These are phyloP conservation scores for Cephus rjabovi DNA, from an alignment of 2,888 invertebrate genomes.

Conservation along the genomic window DNA sequence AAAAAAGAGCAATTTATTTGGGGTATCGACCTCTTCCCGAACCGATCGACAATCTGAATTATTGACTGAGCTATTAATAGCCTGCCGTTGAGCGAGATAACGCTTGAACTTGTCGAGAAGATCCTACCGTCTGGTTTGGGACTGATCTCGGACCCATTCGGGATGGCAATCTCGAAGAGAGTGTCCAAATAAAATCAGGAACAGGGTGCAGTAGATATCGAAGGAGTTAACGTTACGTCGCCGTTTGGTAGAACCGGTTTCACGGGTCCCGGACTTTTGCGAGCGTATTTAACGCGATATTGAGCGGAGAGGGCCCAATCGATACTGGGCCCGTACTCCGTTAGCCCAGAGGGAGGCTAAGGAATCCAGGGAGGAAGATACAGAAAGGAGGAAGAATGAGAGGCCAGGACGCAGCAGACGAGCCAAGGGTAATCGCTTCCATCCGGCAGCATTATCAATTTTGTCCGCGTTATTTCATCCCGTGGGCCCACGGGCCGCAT, in stretches of 20 bases:
- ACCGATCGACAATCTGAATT: neutral
- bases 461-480: conserved; percentile 51
- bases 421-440: conserved; percentile 48
- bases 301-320: neutral
- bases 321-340: neutral
- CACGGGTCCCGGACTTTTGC: conserved; percentile 35
- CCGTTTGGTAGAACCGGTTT: conserved; percentile 50
- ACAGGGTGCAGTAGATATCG: neutral
- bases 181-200: neutral
- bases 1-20: neutral
- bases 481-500: conserved; percentile 27
- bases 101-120: neutral
- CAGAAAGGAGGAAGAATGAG: neutral
- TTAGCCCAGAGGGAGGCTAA: neutral
- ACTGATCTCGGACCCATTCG: neutral
- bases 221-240: conserved; percentile 36
- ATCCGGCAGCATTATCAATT: conserved; percentile 58
- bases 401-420: conserved; percentile 11
- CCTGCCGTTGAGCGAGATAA: neutral
- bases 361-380: neutral
- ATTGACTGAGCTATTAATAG: neutral
- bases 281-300: conserved; percentile 39
- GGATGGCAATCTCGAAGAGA: neutral
- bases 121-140: neutral
- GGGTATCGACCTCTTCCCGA: neutral